Conservation (phyloP, 2,113 vertebrate species). For the Apodemus sylvaticus region DNA sequence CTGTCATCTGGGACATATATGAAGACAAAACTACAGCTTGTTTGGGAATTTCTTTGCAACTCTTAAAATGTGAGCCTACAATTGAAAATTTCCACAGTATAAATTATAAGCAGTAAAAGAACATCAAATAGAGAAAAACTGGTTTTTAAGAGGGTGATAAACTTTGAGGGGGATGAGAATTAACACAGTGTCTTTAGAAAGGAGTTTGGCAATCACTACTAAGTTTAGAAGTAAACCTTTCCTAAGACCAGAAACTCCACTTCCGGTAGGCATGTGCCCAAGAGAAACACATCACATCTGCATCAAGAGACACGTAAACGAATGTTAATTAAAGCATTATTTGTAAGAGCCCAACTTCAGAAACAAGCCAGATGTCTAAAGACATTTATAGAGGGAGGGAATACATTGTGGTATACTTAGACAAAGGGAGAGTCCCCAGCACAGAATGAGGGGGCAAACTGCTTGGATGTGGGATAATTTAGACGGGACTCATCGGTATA, state of each 20-base stretch:
- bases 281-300: neutral
- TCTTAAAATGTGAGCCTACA: neutral
- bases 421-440: neutral
- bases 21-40: no score
- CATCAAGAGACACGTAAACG: neutral
- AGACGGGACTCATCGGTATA: neutral
- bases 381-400: neutral
- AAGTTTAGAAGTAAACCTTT: neutral
- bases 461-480: neutral
- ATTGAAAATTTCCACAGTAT: neutral
- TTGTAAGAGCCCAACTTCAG: neutral
- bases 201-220: neutral
- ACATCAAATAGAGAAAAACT: neutral
- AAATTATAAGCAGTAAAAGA: neutral
- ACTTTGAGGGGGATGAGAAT: neutral
- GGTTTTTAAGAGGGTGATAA: neutral
- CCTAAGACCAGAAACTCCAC: neutral
- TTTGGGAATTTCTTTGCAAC: neutral
- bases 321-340: neutral
- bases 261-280: neutral
- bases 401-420: neutral
- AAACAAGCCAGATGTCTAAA: neutral
- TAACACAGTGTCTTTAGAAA: neutral
- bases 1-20: no score
- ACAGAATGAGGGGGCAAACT: neutral